These are phyloP conservation scores for Ceratina calcarata DNA, from an alignment of 1,140 invertebrate genomes.

Conservation along the genomic window DNA sequence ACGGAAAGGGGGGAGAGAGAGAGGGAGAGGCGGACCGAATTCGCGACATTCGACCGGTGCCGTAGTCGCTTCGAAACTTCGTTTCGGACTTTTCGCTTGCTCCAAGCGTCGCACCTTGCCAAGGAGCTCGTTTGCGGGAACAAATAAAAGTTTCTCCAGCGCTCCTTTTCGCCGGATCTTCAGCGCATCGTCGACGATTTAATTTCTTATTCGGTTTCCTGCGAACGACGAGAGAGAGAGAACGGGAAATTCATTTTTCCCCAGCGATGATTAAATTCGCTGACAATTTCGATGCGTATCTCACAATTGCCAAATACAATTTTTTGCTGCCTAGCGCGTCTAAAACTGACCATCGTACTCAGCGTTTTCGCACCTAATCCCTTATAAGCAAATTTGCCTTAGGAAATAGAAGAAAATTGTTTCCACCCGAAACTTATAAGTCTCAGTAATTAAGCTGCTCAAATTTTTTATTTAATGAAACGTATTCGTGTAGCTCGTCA, in stretches of 20 bases:
- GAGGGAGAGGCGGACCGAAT: not conserved
- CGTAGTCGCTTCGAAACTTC: conserved; percentile 30
- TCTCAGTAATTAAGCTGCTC: too few relatives aligned
- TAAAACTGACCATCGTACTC: too few relatives aligned
- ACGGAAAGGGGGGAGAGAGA: too few relatives aligned
- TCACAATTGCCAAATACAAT: too few relatives aligned
- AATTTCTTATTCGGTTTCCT: conserved; percentile 5
- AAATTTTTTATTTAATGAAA: too few relatives aligned
- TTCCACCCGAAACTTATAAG: too few relatives aligned
- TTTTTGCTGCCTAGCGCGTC: too few relatives aligned
- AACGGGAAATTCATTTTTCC: not conserved
- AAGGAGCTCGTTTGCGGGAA: conserved; percentile 2
- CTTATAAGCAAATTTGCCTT: too few relatives aligned
- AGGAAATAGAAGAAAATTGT: too few relatives aligned
- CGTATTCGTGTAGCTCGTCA: too few relatives aligned
- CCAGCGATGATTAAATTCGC: not conserved
- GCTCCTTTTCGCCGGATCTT: not conserved
- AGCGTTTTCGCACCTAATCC: too few relatives aligned
- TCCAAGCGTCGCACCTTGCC: too few relatives aligned
- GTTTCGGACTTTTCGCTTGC: conserved; percentile 9
- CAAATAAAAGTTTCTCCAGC: conserved; percentile 31
- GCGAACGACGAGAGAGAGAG: not conserved
- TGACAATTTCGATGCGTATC: not conserved
- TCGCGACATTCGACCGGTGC: conserved; percentile 26
- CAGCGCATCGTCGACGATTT: conserved; percentile 5